Conservation (phyloP, 1,140 invertebrate genomes). For the Cotesia glomerata region DNA sequence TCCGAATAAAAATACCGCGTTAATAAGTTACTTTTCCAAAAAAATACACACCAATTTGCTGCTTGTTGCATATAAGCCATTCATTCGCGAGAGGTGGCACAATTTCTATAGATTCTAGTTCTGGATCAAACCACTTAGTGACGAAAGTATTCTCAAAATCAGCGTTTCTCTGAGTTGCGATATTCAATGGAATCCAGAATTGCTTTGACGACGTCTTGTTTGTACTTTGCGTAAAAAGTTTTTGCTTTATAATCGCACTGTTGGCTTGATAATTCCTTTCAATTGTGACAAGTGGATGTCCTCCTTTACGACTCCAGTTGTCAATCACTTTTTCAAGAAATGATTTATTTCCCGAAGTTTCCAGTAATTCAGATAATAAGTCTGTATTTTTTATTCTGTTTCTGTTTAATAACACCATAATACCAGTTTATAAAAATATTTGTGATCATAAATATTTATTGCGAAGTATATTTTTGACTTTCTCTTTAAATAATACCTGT, state of each 20-base stretch:
- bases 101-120: not conserved
- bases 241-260: conserved; percentile 58
- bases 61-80: conserved; percentile 65
- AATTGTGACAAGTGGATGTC: no score
- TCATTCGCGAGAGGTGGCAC: conserved; percentile 42
- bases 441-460: no score
- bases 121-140: conserved; percentile 38
- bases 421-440: no score
- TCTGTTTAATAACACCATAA: no score
- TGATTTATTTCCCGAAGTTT: no score
- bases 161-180: conserved; percentile 51
- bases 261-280: conserved; percentile 64
- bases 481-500: no score
- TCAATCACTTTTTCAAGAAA: no score
- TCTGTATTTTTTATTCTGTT: no score
- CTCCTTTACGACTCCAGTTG: no score
- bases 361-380: no score
- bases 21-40: conserved; percentile 46
- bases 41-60: conserved; percentile 58
- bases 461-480: no score
- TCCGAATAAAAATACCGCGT: not conserved
- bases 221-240: conserved; percentile 47
- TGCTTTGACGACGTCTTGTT: conserved; percentile 38
- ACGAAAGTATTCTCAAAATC: conserved; percentile 61
- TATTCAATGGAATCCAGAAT: conserved; percentile 68